Base-by-base conservation (phyloP, 2,113 vertebrate genomes). In the Recurvirostra avosetta region DNA sequence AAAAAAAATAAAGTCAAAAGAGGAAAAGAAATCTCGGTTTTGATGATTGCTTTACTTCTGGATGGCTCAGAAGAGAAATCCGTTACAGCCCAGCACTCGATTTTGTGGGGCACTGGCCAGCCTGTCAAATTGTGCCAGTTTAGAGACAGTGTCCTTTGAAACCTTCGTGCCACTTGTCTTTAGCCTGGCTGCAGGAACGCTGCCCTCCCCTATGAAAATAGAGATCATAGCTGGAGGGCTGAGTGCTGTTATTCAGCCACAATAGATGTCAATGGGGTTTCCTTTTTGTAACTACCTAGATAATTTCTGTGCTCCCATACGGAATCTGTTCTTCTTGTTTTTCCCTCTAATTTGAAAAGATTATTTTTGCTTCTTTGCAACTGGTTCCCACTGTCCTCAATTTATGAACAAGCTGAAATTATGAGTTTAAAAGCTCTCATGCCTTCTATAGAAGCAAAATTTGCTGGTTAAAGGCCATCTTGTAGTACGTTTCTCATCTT, bases 281-380 rank as follows among this genome's bases (percentile, higher is more conserved):
- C 90, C 91, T 76, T 96, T 95, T 73, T 85, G 79, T 45, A 63
- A 92, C 96, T 94, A 63, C 96, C 94, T 74, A 74, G 91, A 68
- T 91, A 96, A 96, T 97, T 94, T 86, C 74, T 15, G 2, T 26
- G 10, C 67, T 94, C 61, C 92, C 66, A 30, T 71, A 83, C 86
- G 88, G 90, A 94, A 91, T 95, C 95, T 94, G 83, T 96, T 97
- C 65, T 86, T 97, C 90, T 76, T 88, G 56, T 12, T 93, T 66
- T 32, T 71, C 94, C 74, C 83, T 90, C 94, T 95, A 94, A 74
- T 97, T 97, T 97, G 93, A 92, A 95, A 95, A 95, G 88, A 95
- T 96, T 97, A 55, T 81, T 92, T 61, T 81, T 75, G 65, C 86
- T 95, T 97, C 98, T 97, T 98, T 91, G 68, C 96, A 96, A 97